Evolutionary conservation across 2,888 invertebrate species (phyloP).

Genomic region (Lepidochrysops patricia): DNA sequence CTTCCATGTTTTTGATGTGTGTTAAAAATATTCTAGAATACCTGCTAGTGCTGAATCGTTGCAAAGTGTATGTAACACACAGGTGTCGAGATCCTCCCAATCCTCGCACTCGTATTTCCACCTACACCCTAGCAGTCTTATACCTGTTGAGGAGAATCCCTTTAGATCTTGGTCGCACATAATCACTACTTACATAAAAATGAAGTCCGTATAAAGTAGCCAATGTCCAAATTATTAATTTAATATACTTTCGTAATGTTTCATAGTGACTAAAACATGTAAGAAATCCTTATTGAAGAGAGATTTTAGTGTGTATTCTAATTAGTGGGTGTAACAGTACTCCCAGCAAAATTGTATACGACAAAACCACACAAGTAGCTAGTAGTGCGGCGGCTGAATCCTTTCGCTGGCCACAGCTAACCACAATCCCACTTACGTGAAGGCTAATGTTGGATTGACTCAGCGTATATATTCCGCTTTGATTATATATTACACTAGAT

Average conservation of each 20-base stretch:
- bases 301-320: neutral
- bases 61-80: neutral
- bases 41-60: neutral
- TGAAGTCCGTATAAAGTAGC: no score
- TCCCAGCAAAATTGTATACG: neutral
- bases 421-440: neutral
- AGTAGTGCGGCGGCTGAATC: neutral
- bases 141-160: neutral
- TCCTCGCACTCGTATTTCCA: slow-evolving; percentile 6
- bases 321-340: neutral
- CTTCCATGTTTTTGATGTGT: no score
- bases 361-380: no score
- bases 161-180: neutral
- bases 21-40: neutral
- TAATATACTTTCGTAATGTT: no score
- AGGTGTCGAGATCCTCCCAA: neutral
- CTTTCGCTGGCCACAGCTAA: neutral
- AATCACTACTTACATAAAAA: no score
- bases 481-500: no score
- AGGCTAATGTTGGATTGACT: neutral
- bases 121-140: neutral
- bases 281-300: no score
- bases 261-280: no score
- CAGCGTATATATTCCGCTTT: no score
- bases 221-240: no score